These are phyloP conservation scores for Latrodectus elegans DNA, from an alignment of 2,888 invertebrate species.

Conservation along the genomic window DNA sequence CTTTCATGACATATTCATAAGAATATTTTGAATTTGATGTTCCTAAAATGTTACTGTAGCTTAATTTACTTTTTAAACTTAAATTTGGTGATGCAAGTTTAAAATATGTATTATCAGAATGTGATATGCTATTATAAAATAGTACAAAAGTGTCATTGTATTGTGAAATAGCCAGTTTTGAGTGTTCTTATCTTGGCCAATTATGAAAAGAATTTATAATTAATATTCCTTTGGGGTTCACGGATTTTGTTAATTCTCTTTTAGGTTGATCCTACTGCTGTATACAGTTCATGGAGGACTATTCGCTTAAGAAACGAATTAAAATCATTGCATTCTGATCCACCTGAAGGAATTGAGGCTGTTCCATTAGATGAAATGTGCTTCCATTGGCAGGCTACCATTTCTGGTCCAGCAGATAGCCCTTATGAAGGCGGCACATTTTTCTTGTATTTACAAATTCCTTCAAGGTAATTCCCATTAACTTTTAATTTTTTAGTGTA, in stretches of 20 bases:
- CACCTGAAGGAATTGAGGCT: conserved; percentile 89
- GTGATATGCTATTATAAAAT: too few species aligned
- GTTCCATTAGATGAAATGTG: conserved; percentile 85
- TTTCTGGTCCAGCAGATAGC: conserved; percentile 92
- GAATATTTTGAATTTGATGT: too few species aligned
- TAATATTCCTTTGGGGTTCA: background rate
- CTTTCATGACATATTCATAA: too few species aligned
- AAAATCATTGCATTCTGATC: conserved; percentile 79
- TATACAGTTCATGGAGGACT: conserved; percentile 84
- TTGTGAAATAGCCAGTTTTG: too few species aligned
- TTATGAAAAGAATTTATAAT: too few species aligned
- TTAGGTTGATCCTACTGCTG: conserved; percentile 75
- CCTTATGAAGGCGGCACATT: conserved; percentile 96
- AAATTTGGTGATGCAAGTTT: too few species aligned
- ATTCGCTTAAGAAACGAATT: conserved; percentile 87
- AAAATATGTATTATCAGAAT: too few species aligned
- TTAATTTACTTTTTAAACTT: too few species aligned
- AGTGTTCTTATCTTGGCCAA: too few species aligned
- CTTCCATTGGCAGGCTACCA: conserved; percentile 95
- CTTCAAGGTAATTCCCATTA: conserved; percentile 76
- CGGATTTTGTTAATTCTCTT: background rate
- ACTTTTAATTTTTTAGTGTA: background rate
- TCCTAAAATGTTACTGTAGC: too few species aligned
- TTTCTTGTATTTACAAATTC: conserved; percentile 91
- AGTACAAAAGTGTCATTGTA: too few species aligned